Evolutionary conservation across 2,888 invertebrate species (phyloP), one percentile per base, ranked within the genome.

Genomic region (Eupithecia vulgata): DNA sequence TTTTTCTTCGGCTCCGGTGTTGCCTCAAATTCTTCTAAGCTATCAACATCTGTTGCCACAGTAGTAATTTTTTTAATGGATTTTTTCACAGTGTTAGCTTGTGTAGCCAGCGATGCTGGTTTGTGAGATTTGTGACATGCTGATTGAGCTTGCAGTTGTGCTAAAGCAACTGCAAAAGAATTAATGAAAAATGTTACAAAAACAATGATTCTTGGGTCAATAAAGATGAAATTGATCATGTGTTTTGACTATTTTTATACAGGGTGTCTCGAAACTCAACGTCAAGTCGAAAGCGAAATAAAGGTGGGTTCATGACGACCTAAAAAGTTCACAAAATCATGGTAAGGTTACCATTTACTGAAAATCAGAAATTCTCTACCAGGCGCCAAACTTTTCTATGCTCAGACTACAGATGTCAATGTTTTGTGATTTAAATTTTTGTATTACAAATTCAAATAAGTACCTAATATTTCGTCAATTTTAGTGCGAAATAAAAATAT

Each of bases 111-210:
- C 5, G 13, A 7, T 13, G 3, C 25, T 61, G 25, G 13, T 35
- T 62, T 35, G 8, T 17, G 6, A 35, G 35, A 17, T 17, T 13
- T 62, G 17, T n/a, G 34, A n/a, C 30, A 30, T 30, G 5, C 15
- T 30, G 57, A 8, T 52, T 71, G 68, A 30, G 25, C n/a, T 52
- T 67, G 67, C 4, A 74, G 66, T 52, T 74, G 74, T 17, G 61
- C 52, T 61, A 71, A 7, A 15, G 74, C 74, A 66, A 74, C 74
- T 74, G 74, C 48, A 74, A 74, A 34, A 17, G n/a, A 62, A 34
- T 1, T 35, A 34, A 34, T 62, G 3, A 52, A 5, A n/a, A 52
- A 21, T 48, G n/a, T n/a, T n/a, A 7, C 1, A 45, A 45, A 48
- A 48, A 7, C 15, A 48, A 4, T n/a, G 17, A 17, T 45, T 45